These are phyloP conservation scores for Pachliopta kotzebuea DNA, from an alignment of 2,888 invertebrate species.

Conservation along the genomic window DNA sequence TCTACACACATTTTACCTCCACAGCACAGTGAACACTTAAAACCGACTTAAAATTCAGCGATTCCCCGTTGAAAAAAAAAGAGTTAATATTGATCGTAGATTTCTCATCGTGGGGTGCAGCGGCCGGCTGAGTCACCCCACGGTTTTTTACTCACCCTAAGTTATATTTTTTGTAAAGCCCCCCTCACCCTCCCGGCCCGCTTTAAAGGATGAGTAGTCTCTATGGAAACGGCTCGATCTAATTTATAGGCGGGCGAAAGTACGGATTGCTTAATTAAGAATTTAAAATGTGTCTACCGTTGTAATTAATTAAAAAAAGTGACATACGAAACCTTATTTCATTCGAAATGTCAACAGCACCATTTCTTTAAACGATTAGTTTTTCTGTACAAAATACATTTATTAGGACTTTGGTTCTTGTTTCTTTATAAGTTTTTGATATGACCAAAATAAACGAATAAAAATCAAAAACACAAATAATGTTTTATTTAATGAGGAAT, in stretches of 20 bases:
- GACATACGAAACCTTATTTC: conserved; percentile 8
- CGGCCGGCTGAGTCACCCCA: conserved; percentile 82
- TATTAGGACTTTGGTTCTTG: background rate
- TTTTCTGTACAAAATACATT: background rate
- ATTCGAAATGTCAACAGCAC: background rate
- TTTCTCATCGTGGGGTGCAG: conserved; percentile 80
- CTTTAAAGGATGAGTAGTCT: conserved; percentile 81
- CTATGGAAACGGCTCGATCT: conserved; percentile 81
- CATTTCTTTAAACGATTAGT: background rate
- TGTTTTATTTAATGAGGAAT: background rate
- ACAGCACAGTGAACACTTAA: conserved; percentile 48
- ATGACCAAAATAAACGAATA: background rate
- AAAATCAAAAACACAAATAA: background rate
- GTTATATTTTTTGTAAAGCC: conserved; percentile 80
- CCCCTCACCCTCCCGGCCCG: conserved; percentile 67
- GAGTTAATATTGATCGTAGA: conserved; percentile 82
- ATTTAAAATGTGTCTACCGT: conserved; percentile 77
- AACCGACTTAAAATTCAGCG: conserved; percentile 75
- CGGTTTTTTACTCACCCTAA: conserved; percentile 82
- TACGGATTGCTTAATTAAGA: conserved; percentile 81
- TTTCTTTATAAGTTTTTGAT: background rate
- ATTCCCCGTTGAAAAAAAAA: conserved; percentile 78
- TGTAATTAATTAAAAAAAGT: conserved; percentile 70
- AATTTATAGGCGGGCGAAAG: conserved; percentile 80
- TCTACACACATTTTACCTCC: conserved; percentile 34